A percentile compares a stretch with the other conserved stretches of the same genome.
These are phyloP conservation scores for Drosophila robusta DNA, from an alignment of 2,888 invertebrate species.

Conservation along the genomic window DNA sequence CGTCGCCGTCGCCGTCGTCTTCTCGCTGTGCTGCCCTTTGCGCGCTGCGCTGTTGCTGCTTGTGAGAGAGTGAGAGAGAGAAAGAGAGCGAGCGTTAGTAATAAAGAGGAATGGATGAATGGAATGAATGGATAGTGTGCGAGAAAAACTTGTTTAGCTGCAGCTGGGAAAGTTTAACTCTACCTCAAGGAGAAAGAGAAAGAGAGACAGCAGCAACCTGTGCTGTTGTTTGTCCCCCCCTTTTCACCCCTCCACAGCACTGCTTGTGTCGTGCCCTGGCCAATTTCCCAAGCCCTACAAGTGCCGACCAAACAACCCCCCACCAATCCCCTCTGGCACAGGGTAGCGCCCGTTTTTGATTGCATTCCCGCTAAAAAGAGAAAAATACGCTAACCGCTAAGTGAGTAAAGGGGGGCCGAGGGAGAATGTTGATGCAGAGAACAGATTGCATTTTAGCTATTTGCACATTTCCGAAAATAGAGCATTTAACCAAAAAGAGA, in stretches of 20 bases:
- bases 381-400: not conserved
- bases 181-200: constrained; percentile 1
- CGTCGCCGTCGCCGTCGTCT: constrained; percentile 9
- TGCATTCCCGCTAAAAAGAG: constrained; percentile 9
- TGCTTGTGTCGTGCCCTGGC: constrained; percentile 6
- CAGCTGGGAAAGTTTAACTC: constrained; percentile 51
- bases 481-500: constrained; percentile 15
- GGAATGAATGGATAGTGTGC: constrained; percentile 30
- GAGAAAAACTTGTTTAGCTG: constrained; percentile 56
- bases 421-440: not conserved
- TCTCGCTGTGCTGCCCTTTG: constrained; percentile 35
- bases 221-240: constrained; percentile 13
- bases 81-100: constrained; percentile 6
- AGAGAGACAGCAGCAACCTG: constrained; percentile 32
- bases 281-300: constrained; percentile 64
- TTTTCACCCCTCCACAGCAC: not conserved
- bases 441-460: not conserved
- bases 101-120: constrained; percentile 10
- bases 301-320: constrained; percentile 19
- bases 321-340: constrained; percentile 33
- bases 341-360: constrained; percentile 37
- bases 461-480: not conserved
- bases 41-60: constrained; percentile 5
- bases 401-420: too few species aligned
- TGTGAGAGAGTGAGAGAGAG: not conserved